Evolutionary conservation across 2,888 invertebrate genomes (phyloP), one percentile per base, ranked within the genome.

Genomic region (Apomyelois bistriatella): DNA sequence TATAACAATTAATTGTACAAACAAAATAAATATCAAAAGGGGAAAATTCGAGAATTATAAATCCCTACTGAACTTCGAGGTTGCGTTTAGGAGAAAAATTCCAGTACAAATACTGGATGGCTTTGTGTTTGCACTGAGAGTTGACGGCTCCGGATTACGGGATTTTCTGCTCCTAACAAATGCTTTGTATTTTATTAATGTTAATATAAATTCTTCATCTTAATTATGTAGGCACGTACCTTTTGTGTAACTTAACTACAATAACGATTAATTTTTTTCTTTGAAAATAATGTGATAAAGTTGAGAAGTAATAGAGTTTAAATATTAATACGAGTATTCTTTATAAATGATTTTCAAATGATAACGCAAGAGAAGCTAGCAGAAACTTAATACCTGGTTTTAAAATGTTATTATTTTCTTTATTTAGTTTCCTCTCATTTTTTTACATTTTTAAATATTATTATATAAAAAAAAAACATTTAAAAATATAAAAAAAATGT

Each of bases 111-210:
- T 56, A 69, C 56, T 62, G 53, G 62, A 62, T 65, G 57, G 65
- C 64, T 66, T 68, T 63, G 58, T 71, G 60, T 73, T 70, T 66
- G 65, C 65, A 62, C 59, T 59, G 65, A 65, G 72, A 76, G 75
- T 69, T 68, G 74, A 74, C 70, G 67, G 66, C 57, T 54, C 54
- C 54, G 71, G 76, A 72, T 76, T 72, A 71, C 65, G 64, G 68
- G 72, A 75, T 75, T 76, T 72, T 70, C 67, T 60, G 69, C 57
- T 61, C 54, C 54, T 58, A 52, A 61, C 59, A 56, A 65, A 66
- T 65, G 66, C 64, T 60, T 69, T 61, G 60, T 52, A 43, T 37
- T 52, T 46, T 17, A 50, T 53, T 35, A 54, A 54, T 52, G n/a
- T n/a, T n/a, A 47, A 40, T 47, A 32, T 10, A 41, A 41, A 48